Base-by-base conservation (phyloP, 2,888 invertebrate genomes). In the Ypsolopha scabrella region DNA sequence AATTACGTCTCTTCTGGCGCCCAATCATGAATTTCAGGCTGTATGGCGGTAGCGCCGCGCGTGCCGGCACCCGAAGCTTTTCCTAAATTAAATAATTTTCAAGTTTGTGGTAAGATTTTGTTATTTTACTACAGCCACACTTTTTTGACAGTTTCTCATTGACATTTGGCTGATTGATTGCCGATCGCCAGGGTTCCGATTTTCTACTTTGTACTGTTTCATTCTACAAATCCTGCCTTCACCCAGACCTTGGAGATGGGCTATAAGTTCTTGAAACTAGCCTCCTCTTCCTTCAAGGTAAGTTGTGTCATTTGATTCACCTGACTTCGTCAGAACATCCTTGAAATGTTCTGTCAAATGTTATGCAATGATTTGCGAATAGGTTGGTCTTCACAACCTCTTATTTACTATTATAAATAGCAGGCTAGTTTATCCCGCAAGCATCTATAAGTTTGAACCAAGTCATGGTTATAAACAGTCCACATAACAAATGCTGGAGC, bases 241-340 rank as follows among this genome's bases (percentile, higher is more conserved):
- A 53, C 41, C 58, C 54, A 63, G 52, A 56, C 54, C 59, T 49
- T 57, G 64, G 66, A 59, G 61, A 85, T 86, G 86, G 81, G 85
- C 46, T 82, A 76, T 58, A 83, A 74, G 71, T 75, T 83, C 65
- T 59, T 85, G 55, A 80, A 72, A 68, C 65, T 83, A 57, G 81
- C 83, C 53, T 80, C 82, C 54, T 61, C 80, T 50, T 69, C 83
- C 35, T 63, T 72, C 58, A 74, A 71, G 78, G 86, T 86, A 78
- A 80, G 79, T 56, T 54, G 24, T 24, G 24, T 24, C 24, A 24
- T 24, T 24, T 24, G 2, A 46, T 34, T 35, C n/a, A 35, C 46
- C 7, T 10, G 4, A 11, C 10, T 8, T 8, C 8, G 34, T 34
- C 33, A 45, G 24, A 24, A 24, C 24, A 24, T 24, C 24, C 24